A percentile compares a stretch with the other conserved stretches of the same genome.
These are phyloP conservation scores for Oscheius sp. DNA, from an alignment of 2,888 invertebrate species.

Conservation along the genomic window DNA sequence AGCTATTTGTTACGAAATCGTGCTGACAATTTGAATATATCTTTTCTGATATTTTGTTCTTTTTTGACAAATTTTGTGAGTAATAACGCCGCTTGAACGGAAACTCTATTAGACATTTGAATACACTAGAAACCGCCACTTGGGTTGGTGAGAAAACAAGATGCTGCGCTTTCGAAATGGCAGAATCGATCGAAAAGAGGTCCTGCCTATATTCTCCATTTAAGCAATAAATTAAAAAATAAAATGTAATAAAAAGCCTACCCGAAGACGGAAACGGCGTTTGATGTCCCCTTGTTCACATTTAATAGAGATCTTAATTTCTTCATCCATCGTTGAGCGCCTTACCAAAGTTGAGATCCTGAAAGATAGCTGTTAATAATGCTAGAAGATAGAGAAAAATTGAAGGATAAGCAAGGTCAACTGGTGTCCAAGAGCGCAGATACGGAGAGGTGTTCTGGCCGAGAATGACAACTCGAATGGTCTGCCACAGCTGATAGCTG, in stretches of 20 bases:
- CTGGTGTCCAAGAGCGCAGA: not conserved
- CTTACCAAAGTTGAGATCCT: slow-evolving; percentile 11
- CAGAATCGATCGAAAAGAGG: no score
- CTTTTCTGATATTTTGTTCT: no score
- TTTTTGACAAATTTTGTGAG: no score
- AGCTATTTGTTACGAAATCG: no score
- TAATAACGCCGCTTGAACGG: no score
- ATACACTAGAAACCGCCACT: no score
- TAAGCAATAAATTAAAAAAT: no score
- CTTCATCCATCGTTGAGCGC: slow-evolving; percentile 15
- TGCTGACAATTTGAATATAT: no score
- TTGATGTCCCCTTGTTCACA: not conserved
- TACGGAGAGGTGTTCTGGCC: not conserved
- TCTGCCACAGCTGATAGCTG: slow-evolving; percentile 8
- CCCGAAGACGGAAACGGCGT: slow-evolving; percentile 9
- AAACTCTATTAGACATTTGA: no score
- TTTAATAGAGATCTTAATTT: not conserved
- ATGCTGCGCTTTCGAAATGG: no score
- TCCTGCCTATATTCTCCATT: no score
- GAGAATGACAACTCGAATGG: not conserved
- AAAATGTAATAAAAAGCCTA: not conserved
- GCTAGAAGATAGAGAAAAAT: not conserved
- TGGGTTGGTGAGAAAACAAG: no score
- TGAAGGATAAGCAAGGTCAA: not conserved
- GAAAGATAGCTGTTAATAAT: not conserved